Conservation (phyloP, 2,888 invertebrate species). For the Cybosia mesomella region DNA sequence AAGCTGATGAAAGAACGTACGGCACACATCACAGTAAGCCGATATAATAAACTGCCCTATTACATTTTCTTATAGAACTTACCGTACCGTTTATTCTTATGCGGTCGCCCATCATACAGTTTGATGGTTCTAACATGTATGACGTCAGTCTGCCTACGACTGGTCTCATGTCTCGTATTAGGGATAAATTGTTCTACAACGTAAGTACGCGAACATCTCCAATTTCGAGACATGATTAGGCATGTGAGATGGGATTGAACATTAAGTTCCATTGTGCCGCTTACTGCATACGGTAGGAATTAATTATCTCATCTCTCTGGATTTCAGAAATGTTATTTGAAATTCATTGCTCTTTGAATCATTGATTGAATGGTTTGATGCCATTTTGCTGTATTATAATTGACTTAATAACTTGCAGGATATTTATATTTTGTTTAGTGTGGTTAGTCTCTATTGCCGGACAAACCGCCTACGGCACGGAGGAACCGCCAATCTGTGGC, state of each 20-base stretch:
- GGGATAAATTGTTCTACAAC: background rate
- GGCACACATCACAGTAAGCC: background rate
- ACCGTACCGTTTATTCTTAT: background rate
- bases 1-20: background rate
- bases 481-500: no score
- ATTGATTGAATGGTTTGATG: background rate
- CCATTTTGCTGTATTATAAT: background rate
- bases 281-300: background rate
- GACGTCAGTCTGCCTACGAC: background rate
- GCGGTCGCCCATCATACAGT: background rate
- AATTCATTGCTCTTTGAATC: background rate
- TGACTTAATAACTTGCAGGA: no score
- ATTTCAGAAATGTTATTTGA: background rate
- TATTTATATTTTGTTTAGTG: no score
- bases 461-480: no score
- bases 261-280: background rate
- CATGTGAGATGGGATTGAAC: background rate
- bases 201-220: background rate
- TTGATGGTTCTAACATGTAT: background rate
- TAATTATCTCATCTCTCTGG: conserved; percentile 1
- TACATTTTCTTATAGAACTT: background rate
- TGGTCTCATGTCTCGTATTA: background rate
- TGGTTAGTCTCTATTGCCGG: no score
- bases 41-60: background rate
- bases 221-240: background rate